A percentile compares a stretch with the other conserved stretches of the same genome.
Evolutionary conservation across 2,113 vertebrate genomes (phyloP).

Genomic region (Sula dactylatra): DNA sequence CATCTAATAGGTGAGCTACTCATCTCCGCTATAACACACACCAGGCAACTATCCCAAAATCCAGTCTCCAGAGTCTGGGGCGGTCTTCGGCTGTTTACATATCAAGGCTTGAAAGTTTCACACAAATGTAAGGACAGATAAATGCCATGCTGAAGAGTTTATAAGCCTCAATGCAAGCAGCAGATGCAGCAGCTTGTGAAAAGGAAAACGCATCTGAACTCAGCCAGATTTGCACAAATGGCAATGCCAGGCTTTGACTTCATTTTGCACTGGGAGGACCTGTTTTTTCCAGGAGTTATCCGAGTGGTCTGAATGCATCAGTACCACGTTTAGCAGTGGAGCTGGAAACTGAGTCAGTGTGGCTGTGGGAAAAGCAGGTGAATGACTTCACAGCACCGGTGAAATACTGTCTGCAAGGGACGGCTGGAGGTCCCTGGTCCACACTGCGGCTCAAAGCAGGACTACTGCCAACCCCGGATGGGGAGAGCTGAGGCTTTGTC

Average conservation of each 20-base stretch:
- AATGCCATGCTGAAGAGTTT: background rate
- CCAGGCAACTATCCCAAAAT: background rate
- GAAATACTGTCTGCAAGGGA: background rate
- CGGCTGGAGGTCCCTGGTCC: background rate
- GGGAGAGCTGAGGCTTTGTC: background rate
- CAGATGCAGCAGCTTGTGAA: background rate
- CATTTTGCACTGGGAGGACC: background rate
- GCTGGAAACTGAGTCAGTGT: background rate
- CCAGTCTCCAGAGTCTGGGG: background rate
- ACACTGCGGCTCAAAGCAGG: fast-evolving
- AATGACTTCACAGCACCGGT: background rate
- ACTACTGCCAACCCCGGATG: fast-evolving
- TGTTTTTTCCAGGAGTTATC: background rate
- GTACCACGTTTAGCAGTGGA: background rate
- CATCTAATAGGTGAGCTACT: background rate
- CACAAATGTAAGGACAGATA: background rate
- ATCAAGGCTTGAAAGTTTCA: background rate
- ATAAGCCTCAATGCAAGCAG: background rate
- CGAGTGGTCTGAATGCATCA: background rate
- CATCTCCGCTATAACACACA: fast-evolving
- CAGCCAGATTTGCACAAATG: background rate
- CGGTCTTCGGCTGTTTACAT: background rate
- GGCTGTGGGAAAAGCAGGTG: background rate
- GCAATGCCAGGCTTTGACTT: background rate
- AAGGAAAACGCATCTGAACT: background rate